Evolutionary conservation across 2,113 vertebrate genomes (phyloP).

Genomic region (Brienomyrus brachyistius): DNA sequence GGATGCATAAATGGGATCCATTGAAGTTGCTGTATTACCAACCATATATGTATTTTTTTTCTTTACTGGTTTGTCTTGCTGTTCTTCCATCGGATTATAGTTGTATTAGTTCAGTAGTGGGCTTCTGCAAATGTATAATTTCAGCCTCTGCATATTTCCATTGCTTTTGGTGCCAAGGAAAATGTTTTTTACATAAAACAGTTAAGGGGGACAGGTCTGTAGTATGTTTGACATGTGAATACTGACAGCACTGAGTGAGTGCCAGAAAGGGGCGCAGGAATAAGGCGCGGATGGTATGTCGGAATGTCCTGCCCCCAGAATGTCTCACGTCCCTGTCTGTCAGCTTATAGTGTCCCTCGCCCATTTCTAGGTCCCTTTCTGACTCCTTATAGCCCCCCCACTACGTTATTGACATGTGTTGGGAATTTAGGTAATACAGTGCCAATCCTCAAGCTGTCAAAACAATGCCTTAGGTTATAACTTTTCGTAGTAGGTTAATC

Average conservation of each 20-base stretch:
- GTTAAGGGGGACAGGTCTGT: background rate
- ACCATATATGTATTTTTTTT: background rate
- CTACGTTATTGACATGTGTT: background rate
- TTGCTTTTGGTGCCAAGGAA: background rate
- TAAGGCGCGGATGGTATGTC: background rate
- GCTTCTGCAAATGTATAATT: background rate
- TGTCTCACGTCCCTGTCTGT: background rate
- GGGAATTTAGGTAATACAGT: background rate
- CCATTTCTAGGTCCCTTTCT: background rate
- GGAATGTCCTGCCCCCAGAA: background rate
- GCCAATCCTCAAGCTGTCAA: background rate
- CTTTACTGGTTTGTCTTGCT: background rate
- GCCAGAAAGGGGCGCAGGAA: background rate
- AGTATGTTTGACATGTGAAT: background rate
- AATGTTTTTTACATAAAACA: background rate
- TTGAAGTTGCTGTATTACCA: background rate
- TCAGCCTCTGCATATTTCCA: slow-evolving; percentile 1
- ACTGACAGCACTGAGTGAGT: background rate
- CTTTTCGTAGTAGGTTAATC: background rate
- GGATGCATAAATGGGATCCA: background rate
- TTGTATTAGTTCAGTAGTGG: background rate
- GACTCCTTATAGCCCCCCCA: background rate
- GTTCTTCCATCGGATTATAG: background rate
- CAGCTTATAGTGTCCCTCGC: background rate
- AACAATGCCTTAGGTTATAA: background rate